Base-by-base conservation (phyloP, 2,113 vertebrate species). In the Cichladusa arquata region DNA sequence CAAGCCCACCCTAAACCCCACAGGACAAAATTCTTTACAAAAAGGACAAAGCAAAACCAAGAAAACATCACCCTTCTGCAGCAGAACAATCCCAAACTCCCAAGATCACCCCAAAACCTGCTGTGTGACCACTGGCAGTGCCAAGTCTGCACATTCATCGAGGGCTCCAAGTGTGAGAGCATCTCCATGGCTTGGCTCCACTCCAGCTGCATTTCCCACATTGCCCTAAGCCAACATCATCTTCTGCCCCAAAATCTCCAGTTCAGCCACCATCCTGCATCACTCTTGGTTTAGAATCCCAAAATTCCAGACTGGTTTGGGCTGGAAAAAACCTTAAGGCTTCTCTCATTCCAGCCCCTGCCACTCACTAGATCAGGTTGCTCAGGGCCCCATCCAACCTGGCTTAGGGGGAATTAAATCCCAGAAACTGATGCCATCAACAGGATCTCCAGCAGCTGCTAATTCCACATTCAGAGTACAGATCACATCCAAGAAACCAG, bases 121-220 rank as follows among this genome's bases (percentile, higher is more conserved):
- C 34, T 7, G 24, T 5, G 7, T 11, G 14, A 57, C 33, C 53
- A 14, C n/a, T 11, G 53, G 29, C 40, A 61, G 36, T 0, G 8
- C 14, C 54, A 57, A n/a, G 5, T 33, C 25, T 11, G 66, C 31
- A 38, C 1, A 0, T 60, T 22, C 58, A 25, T 2, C 5, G 1
- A 11, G 13, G 26, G 45, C 31, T 92, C 2, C 0, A 33, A 11
- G 15, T 4, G 0, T 3, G 50, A 26, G 12, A 25, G 13, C 3
- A 5, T 4, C 44, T 56, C 64, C n/a, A 25, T 0, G 4, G 36
- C 6, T 31, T 13, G 11, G 47, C 31, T 48, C 48, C 33, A 8
- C 29, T 51, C 1, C 0, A 42, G 58, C 9, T 3, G 14, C 8
- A 31, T 45, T 33, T 56, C 14, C 47, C 5, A 5, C 0, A 0